Evolutionary conservation across 2,797 vertebrate genomes (phyloP).

Genomic region (Danio kyathit): DNA sequence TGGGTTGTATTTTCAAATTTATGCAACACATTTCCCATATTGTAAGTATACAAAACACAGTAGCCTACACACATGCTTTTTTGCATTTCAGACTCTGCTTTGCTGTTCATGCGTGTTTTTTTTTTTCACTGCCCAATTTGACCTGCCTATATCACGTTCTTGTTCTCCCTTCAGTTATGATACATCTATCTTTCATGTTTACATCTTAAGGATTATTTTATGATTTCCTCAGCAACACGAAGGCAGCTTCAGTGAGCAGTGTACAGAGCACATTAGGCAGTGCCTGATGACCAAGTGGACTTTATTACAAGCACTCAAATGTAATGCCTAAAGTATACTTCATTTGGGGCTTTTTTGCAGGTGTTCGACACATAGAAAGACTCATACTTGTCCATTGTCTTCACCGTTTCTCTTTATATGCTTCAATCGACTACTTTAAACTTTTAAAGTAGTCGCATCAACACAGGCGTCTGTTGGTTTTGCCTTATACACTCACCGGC

Average conservation of each 20-base stretch:
- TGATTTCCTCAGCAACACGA: constrained; percentile 41
- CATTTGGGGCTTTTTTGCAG: too few relatives aligned
- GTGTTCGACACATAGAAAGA: too few relatives aligned
- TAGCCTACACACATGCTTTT: constrained; percentile 32
- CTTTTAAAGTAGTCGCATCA: too few relatives aligned
- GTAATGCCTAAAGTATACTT: neutral
- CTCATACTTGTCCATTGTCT: too few relatives aligned
- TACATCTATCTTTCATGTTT: constrained; percentile 40
- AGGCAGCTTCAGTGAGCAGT: constrained; percentile 48
- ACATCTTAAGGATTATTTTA: constrained; percentile 36
- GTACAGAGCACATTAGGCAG: constrained; percentile 32
- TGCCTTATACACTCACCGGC: too few relatives aligned
- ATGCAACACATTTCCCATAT: constrained; percentile 48
- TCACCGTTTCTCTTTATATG: too few relatives aligned
- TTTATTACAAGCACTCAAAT: constrained; percentile 29
- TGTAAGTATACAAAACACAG: constrained; percentile 37
- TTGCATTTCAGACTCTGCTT: constrained; percentile 33
- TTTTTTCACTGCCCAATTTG: constrained; percentile 38
- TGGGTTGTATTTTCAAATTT: constrained; percentile 43
- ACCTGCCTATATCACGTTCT: constrained; percentile 23
- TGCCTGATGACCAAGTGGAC: constrained; percentile 29
- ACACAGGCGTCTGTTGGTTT: too few relatives aligned
- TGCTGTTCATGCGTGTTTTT: constrained; percentile 8
- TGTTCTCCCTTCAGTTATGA: constrained; percentile 29
- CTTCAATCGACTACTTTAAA: too few relatives aligned